Evolutionary conservation across 2,797 vertebrate species (phyloP), one percentile per base, ranked within the genome.

Genomic region (Amphiprion clarkii): DNA sequence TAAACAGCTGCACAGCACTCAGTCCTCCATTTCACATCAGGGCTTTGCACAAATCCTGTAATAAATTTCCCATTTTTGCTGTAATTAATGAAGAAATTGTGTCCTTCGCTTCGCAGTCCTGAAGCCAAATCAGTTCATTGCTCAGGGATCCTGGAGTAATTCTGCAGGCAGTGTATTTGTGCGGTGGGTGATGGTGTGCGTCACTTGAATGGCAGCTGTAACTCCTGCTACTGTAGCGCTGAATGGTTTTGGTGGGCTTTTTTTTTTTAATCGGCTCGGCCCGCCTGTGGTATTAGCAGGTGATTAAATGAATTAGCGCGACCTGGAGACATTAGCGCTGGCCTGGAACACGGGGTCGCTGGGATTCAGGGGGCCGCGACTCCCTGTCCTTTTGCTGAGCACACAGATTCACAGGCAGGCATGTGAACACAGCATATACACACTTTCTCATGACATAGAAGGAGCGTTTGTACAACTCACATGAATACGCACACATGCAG

Each of bases 261-360:
- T 74, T 82, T 74, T 85, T 74, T 82, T 74, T 85, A 88, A 89
- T 88, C 81, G 82, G 88, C 87, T 86, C 58, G 70, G 56, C 66
- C 69, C 12, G 7, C 55, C 61, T 80, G 56, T 65, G 66, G 82
- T 81, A 83, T 88, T 85, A 85, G 68, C 51, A 33, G 61, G 73
- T 83, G 77, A 88, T 89, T 89, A 91, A 84, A 82, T 78, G 71
- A 89, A 86, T 88, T 84, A 88, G 78, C 17, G 14, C 65, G 76
- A 72, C 69, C 63, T 68, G 58, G 68, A 78, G 79, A 86, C 82
- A 81, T 66, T 52, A 79, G 77, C 57, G 27, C 40, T 68, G 74
- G 81, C 48, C 74, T 74, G 76, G 67, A 81, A 81, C 73, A 40
- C 2, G 0, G 59, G 74, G 42, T 80, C 53, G 54, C 14, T 1